Evolutionary conservation across 2,888 invertebrate genomes (phyloP), one percentile per base, ranked within the genome.

Genomic region (Ornithoptera alexandrae): DNA sequence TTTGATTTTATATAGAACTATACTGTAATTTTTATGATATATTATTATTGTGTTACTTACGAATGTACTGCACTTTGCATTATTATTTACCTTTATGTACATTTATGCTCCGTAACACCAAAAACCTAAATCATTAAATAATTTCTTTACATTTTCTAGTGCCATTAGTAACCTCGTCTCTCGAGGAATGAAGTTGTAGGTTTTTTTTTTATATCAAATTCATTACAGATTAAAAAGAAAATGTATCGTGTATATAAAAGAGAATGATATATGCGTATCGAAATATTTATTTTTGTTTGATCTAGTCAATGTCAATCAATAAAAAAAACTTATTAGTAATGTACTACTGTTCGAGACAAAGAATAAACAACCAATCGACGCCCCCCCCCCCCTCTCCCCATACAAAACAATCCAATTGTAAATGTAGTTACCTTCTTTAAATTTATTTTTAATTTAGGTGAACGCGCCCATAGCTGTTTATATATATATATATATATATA

Each of bases 271-370:
- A 68, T 59, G 59, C 61, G 68, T 50, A 75, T 72, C 62, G 68
- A 73, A 73, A 73, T 72, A 68, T 75, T 76, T 74, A 66, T 72
- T 74, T 61, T 74, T 62, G n/a, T 76, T 74, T 73, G 74, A 75
- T 81, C 81, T 81, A 82, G 86, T 86, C 85, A 86, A 79, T 79
- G 78, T 79, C 71, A 78, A 77, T 77, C 73, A 59, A 53, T 69
- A 39, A 63, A 65, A 69, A 22, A 62, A 46, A 46, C 0, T 60
- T 22, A 42, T 42, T 15, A 22, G 50, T 36, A 63, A 65, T 20
- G 58, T 2, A 62, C 30, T 68, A 59, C 62, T 65, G 59, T 64
- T 57, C 17, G 53, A 22, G 3, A 36, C 53, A 62, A 65, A 62
- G 57, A 36, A 62, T 57, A 18, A 57, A 20, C 12, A 62, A 24